Evolutionary conservation across 2,113 vertebrate species (phyloP).

Genomic region (human): DNA sequence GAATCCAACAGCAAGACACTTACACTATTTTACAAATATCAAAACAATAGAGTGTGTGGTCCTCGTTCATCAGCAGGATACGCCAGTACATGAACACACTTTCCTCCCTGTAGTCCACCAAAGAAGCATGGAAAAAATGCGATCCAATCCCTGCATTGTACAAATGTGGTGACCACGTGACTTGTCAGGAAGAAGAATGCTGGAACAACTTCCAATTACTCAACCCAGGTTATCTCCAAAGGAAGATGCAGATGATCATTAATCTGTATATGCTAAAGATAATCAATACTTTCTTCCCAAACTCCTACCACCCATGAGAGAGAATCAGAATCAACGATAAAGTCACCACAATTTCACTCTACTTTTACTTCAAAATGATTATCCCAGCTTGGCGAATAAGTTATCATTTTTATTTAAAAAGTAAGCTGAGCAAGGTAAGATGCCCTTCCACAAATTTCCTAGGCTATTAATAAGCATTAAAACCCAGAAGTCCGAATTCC

Average conservation of each 20-base stretch:
- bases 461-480: background rate
- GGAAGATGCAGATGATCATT: background rate
- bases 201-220: background rate
- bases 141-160: background rate
- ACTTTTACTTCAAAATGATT: background rate
- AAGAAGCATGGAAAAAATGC: background rate
- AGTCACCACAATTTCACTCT: background rate
- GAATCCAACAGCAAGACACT: conserved; percentile 34
- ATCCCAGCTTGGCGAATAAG: background rate
- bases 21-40: background rate
- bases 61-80: conserved; percentile 19
- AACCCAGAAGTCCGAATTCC: background rate
- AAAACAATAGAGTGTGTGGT: conserved; percentile 29
- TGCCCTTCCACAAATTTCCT: background rate
- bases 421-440: background rate
- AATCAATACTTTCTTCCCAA: background rate
- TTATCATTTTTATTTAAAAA: background rate
- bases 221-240: background rate
- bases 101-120: background rate
- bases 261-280: background rate
- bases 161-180: background rate
- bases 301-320: background rate
- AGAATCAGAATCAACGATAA: background rate
- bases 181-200: background rate
- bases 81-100: background rate